These are phyloP conservation scores for Paratilapia polleni DNA, from an alignment of 2,113 vertebrate species.

Conservation along the genomic window DNA sequence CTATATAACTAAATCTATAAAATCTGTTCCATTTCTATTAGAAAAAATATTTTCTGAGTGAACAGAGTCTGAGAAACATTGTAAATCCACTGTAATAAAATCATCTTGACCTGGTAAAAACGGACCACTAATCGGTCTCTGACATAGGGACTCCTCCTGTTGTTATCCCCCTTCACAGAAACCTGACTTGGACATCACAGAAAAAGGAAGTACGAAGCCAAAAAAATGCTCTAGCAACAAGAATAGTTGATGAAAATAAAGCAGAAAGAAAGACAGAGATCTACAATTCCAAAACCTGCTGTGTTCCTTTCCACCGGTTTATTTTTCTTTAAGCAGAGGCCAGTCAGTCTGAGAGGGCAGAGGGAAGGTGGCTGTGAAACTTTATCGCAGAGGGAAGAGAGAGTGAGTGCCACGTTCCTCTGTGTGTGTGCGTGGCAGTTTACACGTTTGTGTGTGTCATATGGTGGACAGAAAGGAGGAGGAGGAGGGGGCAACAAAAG, in stretches of 20 bases:
- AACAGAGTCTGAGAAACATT: not conserved
- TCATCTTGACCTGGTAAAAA: not conserved
- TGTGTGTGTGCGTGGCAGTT: constrained; percentile 23
- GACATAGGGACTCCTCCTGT: not conserved
- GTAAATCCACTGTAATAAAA: not conserved
- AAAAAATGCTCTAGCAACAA: not conserved
- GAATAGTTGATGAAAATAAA: constrained; percentile 11
- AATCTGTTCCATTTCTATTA: not conserved
- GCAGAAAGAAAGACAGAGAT: constrained; percentile 26
- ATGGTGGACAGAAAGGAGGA: constrained; percentile 29
- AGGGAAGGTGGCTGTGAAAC: constrained; percentile 57
- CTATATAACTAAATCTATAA: not conserved
- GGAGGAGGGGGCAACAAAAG: constrained; percentile 10
- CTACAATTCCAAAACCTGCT: not conserved
- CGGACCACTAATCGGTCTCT: not conserved
- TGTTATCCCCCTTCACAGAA: not conserved
- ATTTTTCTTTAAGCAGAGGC: constrained; percentile 59
- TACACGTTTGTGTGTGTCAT: constrained; percentile 36
- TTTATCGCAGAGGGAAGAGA: constrained; percentile 33
- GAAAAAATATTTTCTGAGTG: not conserved
- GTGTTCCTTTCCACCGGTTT: constrained; percentile 55
- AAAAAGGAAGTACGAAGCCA: not conserved
- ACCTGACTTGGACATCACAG: constrained; percentile 6
- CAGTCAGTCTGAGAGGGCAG: constrained; percentile 50
- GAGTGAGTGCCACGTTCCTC: constrained; percentile 27